phyloP scores from a whole-genome alignment of 2,113 vertebrate species.

The Suricata suricatta region DNA sequence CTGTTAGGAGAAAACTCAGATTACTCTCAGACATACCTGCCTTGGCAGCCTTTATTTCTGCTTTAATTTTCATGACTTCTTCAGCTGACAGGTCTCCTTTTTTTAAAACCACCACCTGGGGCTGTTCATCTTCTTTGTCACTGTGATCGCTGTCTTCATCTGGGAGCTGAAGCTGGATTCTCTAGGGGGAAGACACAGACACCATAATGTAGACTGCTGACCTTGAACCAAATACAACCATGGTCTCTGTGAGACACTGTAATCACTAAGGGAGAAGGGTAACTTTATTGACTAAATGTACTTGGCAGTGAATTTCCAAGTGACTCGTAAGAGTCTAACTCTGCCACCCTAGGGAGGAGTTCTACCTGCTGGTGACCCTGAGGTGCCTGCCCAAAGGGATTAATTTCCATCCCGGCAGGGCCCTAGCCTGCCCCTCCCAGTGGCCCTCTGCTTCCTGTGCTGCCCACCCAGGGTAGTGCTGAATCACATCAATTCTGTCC shows the following conservation, averaged over 20 bases:
- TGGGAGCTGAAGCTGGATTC: slow-evolving; percentile 86
- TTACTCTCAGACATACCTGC: slow-evolving; percentile 77
- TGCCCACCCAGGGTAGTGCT: not conserved
- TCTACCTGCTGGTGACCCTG: no score
- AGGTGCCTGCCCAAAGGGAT: not conserved
- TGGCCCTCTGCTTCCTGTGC: not conserved
- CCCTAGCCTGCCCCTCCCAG: not conserved
- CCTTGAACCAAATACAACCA: not conserved
- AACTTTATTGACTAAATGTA: not conserved
- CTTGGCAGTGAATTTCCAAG: not conserved
- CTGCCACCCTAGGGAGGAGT: not conserved
- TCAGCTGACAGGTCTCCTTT: slow-evolving; percentile 92
- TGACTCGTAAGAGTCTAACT: not conserved
- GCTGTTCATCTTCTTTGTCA: slow-evolving; percentile 94
- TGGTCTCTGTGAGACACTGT: not conserved
- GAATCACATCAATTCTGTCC: not conserved
- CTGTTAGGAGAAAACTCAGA: not conserved
- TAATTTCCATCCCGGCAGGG: not conserved
- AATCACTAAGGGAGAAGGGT: not conserved
- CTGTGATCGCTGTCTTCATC: slow-evolving; percentile 90
- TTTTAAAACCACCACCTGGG: slow-evolving; percentile 94
- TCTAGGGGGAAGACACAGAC: slow-evolving; percentile 82
- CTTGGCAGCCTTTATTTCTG: slow-evolving; percentile 82
- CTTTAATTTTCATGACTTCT: slow-evolving; percentile 93
- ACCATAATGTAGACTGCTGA: not conserved